These are phyloP conservation scores for Brachionus paranguensis DNA, from an alignment of 1,140 invertebrate genomes.

Conservation along the genomic window DNA sequence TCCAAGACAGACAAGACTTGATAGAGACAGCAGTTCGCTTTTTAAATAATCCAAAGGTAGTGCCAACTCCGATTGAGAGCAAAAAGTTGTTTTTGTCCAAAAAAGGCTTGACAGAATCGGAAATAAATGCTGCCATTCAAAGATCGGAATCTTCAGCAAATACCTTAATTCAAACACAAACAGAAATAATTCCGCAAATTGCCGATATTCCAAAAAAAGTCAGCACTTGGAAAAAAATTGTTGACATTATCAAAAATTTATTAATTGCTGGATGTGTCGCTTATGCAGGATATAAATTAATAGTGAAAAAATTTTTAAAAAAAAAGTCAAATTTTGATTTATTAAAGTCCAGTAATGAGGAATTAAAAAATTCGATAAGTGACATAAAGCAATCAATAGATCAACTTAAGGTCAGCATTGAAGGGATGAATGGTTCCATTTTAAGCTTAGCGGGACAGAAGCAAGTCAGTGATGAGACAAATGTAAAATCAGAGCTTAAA, in stretches of 20 bases:
- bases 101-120: conserved; percentile 32
- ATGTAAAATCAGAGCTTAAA: conserved; percentile 13
- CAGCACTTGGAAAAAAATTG: neutral
- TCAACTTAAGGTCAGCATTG: neutral
- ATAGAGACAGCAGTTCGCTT: conserved; percentile 35
- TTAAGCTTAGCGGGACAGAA: neutral
- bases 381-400: conserved; percentile 1
- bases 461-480: neutral
- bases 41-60: conserved; percentile 35
- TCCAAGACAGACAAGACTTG: conserved; percentile 11
- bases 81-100: conserved; percentile 30
- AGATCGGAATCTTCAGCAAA: neutral
- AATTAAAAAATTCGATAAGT: neutral
- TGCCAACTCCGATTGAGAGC: conserved; percentile 7
- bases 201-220: neutral
- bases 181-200: neutral
- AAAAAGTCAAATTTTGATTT: conserved; percentile 16
- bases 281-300: conserved; percentile 24
- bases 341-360: neutral
- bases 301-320: conserved; percentile 29
- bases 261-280: conserved; percentile 12
- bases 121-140: conserved; percentile 24
- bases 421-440: neutral
- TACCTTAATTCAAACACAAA: neutral
- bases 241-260: neutral